Base-by-base conservation (phyloP, 2,888 invertebrate species). In the Chironomus tentans region DNA sequence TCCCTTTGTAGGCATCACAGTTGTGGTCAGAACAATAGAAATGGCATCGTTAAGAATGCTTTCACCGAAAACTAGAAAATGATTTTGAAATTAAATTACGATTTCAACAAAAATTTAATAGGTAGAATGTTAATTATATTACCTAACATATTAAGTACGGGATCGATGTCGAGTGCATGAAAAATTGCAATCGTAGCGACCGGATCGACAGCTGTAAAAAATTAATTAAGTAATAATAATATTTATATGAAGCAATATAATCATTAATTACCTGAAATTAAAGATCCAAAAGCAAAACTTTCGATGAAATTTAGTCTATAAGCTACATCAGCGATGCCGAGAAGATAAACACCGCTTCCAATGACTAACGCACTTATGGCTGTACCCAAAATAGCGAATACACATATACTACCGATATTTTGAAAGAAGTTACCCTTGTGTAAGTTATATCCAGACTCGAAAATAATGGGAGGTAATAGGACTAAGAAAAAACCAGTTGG, bases 111-210 rank as follows among this genome's bases (percentile, higher is more conserved):
- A n/a, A 24, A 3, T 24, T 38, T 38, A 38, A 38, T 7, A 0
- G 5, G 1, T 4, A 28, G 5, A 5, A 38, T 38, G 10, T 38
- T 10, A 38, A 1, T 10, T 10, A 10, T 10, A 1, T 10, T 38
- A 38, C 38, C 38, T 4, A 99, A 91, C 98, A 99, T 99, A 86
- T 99, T 98, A 0, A 99, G 87, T 4, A 99, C 92, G 0, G 97
- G 97, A 83, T 99, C 98, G 0, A 98, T 95, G 83, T 99, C 94
- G 28, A 98, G 85, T 1, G 98, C 98, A 85, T 98, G 97, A 82
- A 99, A 99, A 79, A 99, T 99, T 10, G 99, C 98, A 38, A 99
- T 92, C 0, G 99, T 99, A 4, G 98, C 98, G 0, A 99, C 98
- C 0, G 99, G 99, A 86, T 99, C 99, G 4, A 99, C 98, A 28